Evolutionary conservation across 2,888 invertebrate genomes (phyloP).

Genomic region (Temnothorax rugatulus): DNA sequence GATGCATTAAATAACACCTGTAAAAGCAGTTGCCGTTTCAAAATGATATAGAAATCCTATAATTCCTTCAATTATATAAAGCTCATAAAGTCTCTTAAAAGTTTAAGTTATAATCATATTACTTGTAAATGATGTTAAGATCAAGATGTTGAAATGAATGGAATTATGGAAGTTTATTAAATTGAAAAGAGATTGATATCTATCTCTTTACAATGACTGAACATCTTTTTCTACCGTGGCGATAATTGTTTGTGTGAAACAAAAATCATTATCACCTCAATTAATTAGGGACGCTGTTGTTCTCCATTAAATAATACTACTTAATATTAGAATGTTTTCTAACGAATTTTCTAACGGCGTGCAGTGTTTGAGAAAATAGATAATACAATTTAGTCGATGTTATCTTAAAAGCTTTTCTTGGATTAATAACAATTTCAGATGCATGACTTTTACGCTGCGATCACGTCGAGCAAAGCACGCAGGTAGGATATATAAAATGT

Average conservation of each 20-base stretch:
- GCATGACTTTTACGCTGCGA: conserved; percentile 60
- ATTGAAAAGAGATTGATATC: neutral
- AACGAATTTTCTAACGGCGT: neutral
- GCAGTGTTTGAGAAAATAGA: neutral
- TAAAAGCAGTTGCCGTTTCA: neutral
- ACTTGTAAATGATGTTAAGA: neutral
- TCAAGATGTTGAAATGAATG: neutral
- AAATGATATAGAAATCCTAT: neutral
- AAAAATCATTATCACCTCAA: neutral
- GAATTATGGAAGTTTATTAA: conserved; percentile 5
- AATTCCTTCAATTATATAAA: neutral
- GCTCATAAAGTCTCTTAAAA: neutral
- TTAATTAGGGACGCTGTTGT: conserved; percentile 15
- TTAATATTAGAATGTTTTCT: neutral
- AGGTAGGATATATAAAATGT: conserved; percentile 56
- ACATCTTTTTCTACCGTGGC: neutral
- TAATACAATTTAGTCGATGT: neutral
- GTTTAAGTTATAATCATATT: neutral
- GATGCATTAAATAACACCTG: neutral
- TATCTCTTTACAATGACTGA: neutral
- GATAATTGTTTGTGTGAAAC: neutral
- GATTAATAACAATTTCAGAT: conserved; percentile 66
- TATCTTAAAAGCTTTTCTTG: conserved; percentile 13
- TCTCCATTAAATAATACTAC: neutral
- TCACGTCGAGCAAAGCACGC: conserved; percentile 47